These are phyloP conservation scores for Phaedon cochleariae DNA, from an alignment of 2,888 invertebrate genomes.

Conservation along the genomic window DNA sequence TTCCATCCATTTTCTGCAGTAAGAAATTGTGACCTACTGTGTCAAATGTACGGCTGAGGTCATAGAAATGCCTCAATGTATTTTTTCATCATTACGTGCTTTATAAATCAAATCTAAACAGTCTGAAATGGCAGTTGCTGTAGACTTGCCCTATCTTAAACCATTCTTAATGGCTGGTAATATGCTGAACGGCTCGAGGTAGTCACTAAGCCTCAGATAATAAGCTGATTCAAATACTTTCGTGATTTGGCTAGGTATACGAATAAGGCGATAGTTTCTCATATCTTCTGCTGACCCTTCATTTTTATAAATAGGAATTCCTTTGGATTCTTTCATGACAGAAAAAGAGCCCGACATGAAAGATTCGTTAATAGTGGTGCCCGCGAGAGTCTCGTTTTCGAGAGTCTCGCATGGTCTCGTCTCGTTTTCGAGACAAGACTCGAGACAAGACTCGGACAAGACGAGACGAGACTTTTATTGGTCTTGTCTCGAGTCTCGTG, in stretches of 20 bases:
- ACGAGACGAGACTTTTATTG: too few relatives aligned
- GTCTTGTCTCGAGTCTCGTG: too few relatives aligned
- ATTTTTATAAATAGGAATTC: slow-evolving; percentile 3
- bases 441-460: too few relatives aligned
- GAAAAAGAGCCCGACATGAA: too few relatives aligned
- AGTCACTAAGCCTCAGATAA: background rate
- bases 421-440: too few relatives aligned
- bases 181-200: background rate
- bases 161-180: background rate
- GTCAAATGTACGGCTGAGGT: slow-evolving; percentile 3
- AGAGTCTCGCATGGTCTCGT: too few relatives aligned
- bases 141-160: slow-evolving; percentile 3
- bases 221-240: slow-evolving; percentile 4
- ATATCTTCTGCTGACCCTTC: background rate
- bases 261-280: background rate
- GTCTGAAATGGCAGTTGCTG: background rate
- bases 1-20: slow-evolving; percentile 8
- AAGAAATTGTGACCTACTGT: slow-evolving; percentile 2
- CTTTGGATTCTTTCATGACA: slow-evolving; percentile 8
- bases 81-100: slow-evolving; percentile 11
- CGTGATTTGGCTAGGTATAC: background rate
- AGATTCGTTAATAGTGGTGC: too few relatives aligned
- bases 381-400: too few relatives aligned
- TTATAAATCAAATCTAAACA: slow-evolving; percentile 10
- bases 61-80: slow-evolving; percentile 8